These are phyloP conservation scores for Ailuropoda melanoleuca DNA, from an alignment of 2,113 vertebrate species.

Conservation along the genomic window DNA sequence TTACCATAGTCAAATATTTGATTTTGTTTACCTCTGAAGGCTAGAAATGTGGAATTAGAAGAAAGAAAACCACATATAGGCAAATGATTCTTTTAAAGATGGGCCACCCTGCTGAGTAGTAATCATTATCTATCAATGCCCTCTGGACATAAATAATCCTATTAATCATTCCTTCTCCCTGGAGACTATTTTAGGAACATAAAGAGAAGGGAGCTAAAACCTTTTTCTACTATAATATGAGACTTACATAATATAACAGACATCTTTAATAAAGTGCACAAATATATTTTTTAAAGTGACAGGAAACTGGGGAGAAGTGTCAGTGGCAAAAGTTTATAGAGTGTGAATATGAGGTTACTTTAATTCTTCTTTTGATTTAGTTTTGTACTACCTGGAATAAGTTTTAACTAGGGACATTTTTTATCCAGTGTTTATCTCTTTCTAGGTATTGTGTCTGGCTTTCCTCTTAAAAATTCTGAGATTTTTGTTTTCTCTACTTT, in stretches of 20 bases:
- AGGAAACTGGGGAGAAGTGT: background rate
- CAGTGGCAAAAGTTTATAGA: background rate
- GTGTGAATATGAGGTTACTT: background rate
- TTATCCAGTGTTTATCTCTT: slow-evolving; percentile 15
- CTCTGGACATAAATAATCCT: background rate
- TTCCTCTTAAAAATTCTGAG: background rate
- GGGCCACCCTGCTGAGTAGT: background rate
- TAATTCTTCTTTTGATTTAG: background rate
- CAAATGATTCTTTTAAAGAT: background rate
- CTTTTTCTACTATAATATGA: background rate
- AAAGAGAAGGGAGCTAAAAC: background rate
- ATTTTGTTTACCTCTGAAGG: background rate
- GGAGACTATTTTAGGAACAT: background rate
- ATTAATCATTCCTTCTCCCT: background rate
- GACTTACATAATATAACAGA: background rate
- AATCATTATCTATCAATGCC: background rate
- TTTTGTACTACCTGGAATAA: background rate
- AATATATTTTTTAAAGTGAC: background rate
- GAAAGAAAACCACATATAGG: background rate
- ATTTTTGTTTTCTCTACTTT: background rate
- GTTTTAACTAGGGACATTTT: background rate
- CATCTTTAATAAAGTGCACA: background rate
- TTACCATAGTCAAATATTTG: background rate
- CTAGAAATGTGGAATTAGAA: background rate
- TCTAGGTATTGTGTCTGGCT: background rate